A percentile compares a stretch with the other conserved stretches of the same genome.
Evolutionary conservation across 2,113 vertebrate genomes (phyloP).

Genomic region (Saiga tatarica): DNA sequence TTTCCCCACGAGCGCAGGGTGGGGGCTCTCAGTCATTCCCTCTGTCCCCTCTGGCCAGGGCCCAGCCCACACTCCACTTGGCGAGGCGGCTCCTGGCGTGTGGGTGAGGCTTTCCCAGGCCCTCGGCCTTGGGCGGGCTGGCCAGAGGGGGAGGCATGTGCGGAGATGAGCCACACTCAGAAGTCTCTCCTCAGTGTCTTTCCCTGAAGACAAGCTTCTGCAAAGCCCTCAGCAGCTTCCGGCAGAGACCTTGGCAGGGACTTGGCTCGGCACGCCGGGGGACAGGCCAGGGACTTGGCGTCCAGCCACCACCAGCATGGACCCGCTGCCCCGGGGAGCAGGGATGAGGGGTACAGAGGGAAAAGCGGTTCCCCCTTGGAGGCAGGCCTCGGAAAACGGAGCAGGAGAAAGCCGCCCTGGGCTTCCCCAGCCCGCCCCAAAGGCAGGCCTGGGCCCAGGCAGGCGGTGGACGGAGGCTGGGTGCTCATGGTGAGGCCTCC

Average conservation of each 20-base stretch:
- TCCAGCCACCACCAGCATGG: rapidly evolving
- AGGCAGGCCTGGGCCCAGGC: background rate
- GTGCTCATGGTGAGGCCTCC: background rate
- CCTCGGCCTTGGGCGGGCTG: background rate
- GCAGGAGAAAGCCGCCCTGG: background rate
- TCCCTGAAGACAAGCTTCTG: background rate
- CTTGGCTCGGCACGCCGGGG: too few species aligned
- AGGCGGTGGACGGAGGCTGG: too few species aligned
- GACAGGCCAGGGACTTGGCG: background rate
- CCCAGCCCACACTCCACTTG: background rate
- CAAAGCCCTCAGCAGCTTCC: too few species aligned
- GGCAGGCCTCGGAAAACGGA: background rate
- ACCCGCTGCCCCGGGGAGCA: background rate
- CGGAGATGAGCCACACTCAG: background rate
- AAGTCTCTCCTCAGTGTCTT: background rate
- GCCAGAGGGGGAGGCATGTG: background rate
- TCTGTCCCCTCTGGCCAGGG: background rate
- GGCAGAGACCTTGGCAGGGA: background rate
- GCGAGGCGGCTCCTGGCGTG: rapidly evolving
- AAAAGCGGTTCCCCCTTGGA: background rate
- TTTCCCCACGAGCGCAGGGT: rapidly evolving
- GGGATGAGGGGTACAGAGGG: background rate
- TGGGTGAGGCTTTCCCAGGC: background rate
- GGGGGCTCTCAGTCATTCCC: background rate
- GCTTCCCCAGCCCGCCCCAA: background rate